Evolutionary conservation across 2,797 vertebrate genomes (phyloP).

Genomic region (Platyrinchus mystaceus): DNA sequence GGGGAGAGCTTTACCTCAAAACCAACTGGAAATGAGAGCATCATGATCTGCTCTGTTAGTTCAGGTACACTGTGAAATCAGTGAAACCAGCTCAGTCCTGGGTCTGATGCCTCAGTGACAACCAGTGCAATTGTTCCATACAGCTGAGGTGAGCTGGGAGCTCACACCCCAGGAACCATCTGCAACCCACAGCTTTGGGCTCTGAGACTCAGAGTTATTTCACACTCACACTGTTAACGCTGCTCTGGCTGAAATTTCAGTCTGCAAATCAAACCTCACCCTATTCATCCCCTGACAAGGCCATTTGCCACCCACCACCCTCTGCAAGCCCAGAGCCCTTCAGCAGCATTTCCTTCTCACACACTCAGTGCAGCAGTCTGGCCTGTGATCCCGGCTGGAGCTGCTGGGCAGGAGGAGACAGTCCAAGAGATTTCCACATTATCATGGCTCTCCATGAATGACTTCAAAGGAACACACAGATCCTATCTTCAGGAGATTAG

Average conservation of each 20-base stretch:
- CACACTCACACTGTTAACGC: rapidly evolving
- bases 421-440: neutral
- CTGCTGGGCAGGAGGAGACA: neutral
- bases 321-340: neutral
- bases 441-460: neutral
- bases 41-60: rapidly evolving
- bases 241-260: neutral
- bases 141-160: neutral
- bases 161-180: neutral
- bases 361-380: neutral
- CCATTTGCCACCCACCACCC: neutral
- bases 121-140: neutral
- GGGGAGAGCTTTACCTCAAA: neutral
- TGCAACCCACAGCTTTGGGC: neutral
- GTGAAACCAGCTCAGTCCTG: neutral
- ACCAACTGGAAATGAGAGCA: neutral
- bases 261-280: neutral
- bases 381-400: neutral
- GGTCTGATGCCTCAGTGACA: neutral
- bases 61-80: neutral
- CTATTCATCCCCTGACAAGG: neutral
- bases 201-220: neutral
- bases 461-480: conserved; percentile 15
- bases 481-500: conserved; percentile 22
- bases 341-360: neutral